Evolutionary conservation across 2,113 vertebrate genomes (phyloP).

Genomic region (Corvus moneduloides): DNA sequence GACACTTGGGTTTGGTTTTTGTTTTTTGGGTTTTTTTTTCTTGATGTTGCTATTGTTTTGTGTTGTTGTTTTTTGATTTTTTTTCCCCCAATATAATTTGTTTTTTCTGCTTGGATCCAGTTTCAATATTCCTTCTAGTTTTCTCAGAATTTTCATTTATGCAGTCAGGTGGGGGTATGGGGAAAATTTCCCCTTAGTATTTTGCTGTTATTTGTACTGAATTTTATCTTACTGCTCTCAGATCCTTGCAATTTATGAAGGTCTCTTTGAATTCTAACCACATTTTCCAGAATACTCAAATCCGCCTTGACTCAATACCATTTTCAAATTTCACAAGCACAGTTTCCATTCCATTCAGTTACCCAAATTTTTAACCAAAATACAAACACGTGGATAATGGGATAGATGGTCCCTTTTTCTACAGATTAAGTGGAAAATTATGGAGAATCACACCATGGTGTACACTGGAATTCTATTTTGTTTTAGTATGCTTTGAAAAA

Average conservation of each 20-base stretch:
- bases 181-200: neutral
- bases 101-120: neutral
- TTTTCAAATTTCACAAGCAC: neutral
- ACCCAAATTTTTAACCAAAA: neutral
- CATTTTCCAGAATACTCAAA: neutral
- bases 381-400: neutral
- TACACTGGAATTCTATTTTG: neutral
- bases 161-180: neutral
- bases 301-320: neutral
- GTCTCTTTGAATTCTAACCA: neutral
- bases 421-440: neutral
- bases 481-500: neutral
- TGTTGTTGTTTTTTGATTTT: accelerated
- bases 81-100: neutral
- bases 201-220: neutral
- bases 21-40: neutral
- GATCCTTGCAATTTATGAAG: neutral
- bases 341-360: neutral
- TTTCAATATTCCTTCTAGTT: neutral
- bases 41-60: neutral
- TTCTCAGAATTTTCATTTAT: neutral
- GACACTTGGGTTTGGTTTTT: neutral
- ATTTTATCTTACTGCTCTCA: neutral
- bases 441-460: neutral
- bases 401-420: neutral